Evolutionary conservation across 2,113 vertebrate species (phyloP).

Genomic region (Proterorhinus semilunaris): DNA sequence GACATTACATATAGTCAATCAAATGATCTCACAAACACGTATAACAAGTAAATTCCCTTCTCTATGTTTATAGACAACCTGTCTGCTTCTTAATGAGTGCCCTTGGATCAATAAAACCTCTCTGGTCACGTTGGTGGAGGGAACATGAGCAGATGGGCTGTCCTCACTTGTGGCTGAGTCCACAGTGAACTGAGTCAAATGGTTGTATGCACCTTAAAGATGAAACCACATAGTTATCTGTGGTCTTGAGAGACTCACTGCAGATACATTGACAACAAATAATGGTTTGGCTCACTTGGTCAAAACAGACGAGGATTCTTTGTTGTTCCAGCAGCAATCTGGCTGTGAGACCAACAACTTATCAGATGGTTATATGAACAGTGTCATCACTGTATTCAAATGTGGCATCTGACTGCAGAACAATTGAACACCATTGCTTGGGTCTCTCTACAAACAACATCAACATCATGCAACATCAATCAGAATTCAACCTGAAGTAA

Average conservation of each 20-base stretch:
- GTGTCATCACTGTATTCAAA: not conserved
- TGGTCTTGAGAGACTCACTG: constrained; percentile 47
- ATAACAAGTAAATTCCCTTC: constrained; percentile 24
- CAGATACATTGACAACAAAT: constrained; percentile 61
- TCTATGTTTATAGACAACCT: constrained; percentile 54
- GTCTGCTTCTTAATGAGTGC: constrained; percentile 51
- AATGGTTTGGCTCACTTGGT: constrained; percentile 39
- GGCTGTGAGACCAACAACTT: constrained; percentile 14
- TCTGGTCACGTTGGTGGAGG: constrained; percentile 36
- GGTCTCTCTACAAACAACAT: constrained; percentile 7
- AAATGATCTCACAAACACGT: constrained; percentile 52
- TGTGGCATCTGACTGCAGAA: not conserved
- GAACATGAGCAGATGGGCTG: constrained; percentile 26
- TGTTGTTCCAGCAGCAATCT: constrained; percentile 26
- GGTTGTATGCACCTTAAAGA: constrained; percentile 57
- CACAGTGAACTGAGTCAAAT: constrained; percentile 67
- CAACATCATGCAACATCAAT: constrained; percentile 19
- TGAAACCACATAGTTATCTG: constrained; percentile 66
- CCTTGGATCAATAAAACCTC: constrained; percentile 61
- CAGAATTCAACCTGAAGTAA: constrained; percentile 42
- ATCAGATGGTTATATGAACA: not conserved
- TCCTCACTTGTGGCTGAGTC: constrained; percentile 45
- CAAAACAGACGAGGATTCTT: constrained; percentile 31
- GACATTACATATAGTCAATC: constrained; percentile 41
- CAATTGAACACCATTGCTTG: not conserved